Evolutionary conservation across 2,888 invertebrate species (phyloP).

Genomic region (Eurois occulta): DNA sequence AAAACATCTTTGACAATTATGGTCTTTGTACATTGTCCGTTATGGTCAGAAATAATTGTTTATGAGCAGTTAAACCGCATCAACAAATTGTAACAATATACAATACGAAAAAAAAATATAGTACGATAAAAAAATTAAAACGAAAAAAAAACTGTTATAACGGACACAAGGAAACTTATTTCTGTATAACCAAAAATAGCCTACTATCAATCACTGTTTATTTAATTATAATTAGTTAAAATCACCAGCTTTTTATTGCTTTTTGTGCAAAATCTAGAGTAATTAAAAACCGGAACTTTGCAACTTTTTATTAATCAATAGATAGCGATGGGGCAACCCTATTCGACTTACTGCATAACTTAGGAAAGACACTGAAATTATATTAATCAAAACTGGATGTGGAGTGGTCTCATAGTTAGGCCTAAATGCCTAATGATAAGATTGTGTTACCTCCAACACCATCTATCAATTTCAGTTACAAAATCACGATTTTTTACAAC

Average conservation of each 20-base stretch:
- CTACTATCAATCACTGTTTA: constrained; percentile 57
- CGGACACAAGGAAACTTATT: constrained; percentile 50
- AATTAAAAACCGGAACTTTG: constrained; percentile 35
- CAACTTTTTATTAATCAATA: constrained; percentile 27
- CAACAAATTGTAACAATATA: constrained; percentile 62
- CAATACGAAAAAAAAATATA: constrained; percentile 45
- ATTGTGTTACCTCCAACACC: background rate
- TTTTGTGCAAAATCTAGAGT: constrained; percentile 63
- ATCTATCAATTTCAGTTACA: constrained; percentile 39
- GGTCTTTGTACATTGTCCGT: constrained; percentile 2
- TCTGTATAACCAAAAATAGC: constrained; percentile 60
- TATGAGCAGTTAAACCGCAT: constrained; percentile 50
- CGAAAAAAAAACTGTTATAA: constrained; percentile 29
- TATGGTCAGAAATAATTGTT: constrained; percentile 22
- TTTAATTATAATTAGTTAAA: constrained; percentile 51
- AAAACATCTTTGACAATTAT: constrained; percentile 16
- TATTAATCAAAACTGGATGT: background rate
- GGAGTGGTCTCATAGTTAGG: background rate
- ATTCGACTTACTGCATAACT: background rate
- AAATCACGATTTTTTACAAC: constrained; percentile 57
- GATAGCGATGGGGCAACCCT: background rate
- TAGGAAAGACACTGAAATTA: background rate
- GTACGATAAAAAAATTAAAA: constrained; percentile 32
- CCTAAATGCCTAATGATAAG: background rate
- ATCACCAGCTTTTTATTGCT: constrained; percentile 52